phyloP scores from a whole-genome alignment of 1,140 invertebrate species.

The Cydia strobilella region DNA sequence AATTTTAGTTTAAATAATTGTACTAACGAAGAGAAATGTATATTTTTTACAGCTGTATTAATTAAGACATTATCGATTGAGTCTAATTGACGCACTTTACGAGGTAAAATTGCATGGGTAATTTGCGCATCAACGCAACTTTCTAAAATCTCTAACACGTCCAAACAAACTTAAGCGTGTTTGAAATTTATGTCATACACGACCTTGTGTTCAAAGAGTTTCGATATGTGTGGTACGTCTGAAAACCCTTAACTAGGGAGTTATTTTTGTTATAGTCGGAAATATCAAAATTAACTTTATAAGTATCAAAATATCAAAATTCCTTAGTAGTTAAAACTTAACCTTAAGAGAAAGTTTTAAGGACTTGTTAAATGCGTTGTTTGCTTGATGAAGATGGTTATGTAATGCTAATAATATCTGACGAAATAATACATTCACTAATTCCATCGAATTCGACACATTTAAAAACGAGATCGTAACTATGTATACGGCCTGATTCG shows the following conservation, averaged over 20 bases:
- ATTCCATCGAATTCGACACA: too few relatives aligned
- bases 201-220: neutral
- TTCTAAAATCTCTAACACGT: neutral
- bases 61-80: conserved; percentile 7
- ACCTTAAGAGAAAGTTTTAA: neutral
- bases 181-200: neutral
- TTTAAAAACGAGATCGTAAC: too few relatives aligned
- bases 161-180: neutral
- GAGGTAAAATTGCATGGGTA: conserved; percentile 9
- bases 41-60: neutral
- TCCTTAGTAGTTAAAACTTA: neutral
- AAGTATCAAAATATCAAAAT: too few relatives aligned
- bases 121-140: conserved; percentile 16
- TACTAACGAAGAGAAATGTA: neutral
- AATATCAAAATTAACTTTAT: neutral
- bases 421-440: too few relatives aligned
- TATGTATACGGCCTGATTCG: too few relatives aligned
- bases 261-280: neutral
- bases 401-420: too few relatives aligned
- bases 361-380: neutral
- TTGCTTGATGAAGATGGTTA: too few relatives aligned
- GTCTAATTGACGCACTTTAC: conserved; percentile 6
- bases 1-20: neutral
- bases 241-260: neutral
- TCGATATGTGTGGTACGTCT: neutral